Conservation (phyloP, 2,888 invertebrate genomes). For the Agrochola macilenta region DNA sequence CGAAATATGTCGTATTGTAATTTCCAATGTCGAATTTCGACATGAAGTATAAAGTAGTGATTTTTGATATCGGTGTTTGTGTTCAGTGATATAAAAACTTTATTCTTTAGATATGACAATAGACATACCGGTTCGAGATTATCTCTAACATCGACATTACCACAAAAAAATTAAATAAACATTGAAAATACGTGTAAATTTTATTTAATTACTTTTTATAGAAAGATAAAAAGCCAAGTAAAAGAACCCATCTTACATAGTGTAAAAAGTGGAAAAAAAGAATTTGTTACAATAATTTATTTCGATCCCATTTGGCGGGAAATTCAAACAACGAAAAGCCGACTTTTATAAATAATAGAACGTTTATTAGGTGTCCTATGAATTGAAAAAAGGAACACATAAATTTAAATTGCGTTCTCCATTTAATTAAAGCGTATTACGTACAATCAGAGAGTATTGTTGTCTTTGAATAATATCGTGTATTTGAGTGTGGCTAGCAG, state of each 20-base stretch:
- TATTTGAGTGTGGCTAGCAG: neutral
- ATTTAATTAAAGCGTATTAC: neutral
- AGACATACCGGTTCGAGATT: neutral
- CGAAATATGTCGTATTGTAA: constrained; percentile 3
- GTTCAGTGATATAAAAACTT: neutral
- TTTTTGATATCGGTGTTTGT: neutral
- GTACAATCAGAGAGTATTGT: neutral
- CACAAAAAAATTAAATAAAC: neutral
- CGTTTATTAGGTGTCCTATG: neutral
- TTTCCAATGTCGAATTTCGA: constrained; percentile 15
- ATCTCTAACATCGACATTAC: constrained; percentile 2
- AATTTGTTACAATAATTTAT: neutral
- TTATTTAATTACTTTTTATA: no score
- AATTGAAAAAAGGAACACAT: neutral
- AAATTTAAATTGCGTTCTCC: neutral
- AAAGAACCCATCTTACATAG: neutral
- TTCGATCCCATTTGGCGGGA: neutral
- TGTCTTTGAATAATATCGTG: neutral
- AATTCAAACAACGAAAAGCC: neutral
- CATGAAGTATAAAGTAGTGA: neutral
- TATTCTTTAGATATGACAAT: neutral
- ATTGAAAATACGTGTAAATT: no score
- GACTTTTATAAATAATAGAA: neutral
- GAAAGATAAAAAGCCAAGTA: neutral
- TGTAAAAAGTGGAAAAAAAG: neutral